Conservation (phyloP, 2,888 invertebrate species). For the Hoplodrina blanda region DNA sequence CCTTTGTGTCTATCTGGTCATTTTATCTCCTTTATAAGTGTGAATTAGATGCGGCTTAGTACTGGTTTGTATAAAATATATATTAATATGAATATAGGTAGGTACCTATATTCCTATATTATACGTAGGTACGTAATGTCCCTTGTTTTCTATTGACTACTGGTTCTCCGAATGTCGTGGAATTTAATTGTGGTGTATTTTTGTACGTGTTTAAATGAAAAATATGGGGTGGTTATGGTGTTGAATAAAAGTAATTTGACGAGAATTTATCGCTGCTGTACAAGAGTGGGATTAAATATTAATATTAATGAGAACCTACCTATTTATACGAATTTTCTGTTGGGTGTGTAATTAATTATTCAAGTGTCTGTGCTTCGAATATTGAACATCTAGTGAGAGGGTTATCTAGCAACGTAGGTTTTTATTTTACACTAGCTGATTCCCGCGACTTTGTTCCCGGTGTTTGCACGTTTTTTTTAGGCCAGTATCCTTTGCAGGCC, state of each 20-base stretch:
- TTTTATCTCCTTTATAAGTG: constrained; percentile 31
- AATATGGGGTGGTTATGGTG: constrained; percentile 52
- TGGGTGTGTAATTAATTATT: constrained; percentile 1
- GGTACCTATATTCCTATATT: not conserved
- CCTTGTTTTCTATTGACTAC: constrained; percentile 52
- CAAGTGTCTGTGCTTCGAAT: not conserved
- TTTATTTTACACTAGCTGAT: not conserved
- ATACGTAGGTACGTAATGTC: constrained; percentile 40
- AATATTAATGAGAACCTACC: constrained; percentile 37
- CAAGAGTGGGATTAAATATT: constrained; percentile 32
- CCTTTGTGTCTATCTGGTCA: constrained; percentile 61
- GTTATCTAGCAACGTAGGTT: not conserved
- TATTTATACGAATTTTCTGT: constrained; percentile 18
- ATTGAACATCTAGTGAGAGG: not conserved
- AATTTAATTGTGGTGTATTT: constrained; percentile 44
- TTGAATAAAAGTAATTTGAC: constrained; percentile 49
- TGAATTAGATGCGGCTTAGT: constrained; percentile 59
- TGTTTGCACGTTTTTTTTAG: too few species aligned
- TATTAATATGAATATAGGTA: constrained; percentile 50
- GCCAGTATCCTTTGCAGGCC: too few species aligned
- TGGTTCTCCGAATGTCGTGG: constrained; percentile 52
- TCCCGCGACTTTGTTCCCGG: too few species aligned
- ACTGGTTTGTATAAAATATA: constrained; percentile 49
- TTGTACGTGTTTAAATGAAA: constrained; percentile 38
- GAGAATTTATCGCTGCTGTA: constrained; percentile 25